Evolutionary conservation across 2,888 invertebrate species (phyloP), one percentile per base, ranked within the genome.

Genomic region (Melieria picta): DNA sequence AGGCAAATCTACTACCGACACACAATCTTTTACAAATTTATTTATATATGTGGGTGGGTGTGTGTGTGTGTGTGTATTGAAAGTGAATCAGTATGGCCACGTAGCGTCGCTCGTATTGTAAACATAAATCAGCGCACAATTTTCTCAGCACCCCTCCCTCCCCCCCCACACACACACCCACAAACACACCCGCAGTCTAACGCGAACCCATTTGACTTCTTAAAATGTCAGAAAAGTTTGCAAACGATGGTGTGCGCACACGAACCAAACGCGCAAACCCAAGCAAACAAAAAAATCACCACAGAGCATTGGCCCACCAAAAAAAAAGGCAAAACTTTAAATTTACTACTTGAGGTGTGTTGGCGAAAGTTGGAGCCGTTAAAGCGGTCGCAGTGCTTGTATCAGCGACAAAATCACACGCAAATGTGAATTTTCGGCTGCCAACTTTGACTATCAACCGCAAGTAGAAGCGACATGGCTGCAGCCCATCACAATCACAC

Each of bases 41-140:
- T 9, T 52, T 52, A 30, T 30, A 30, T 30, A 16, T 16, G 16
- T 16, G 16, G 16, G 1, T 0, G 16, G 0, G 16, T 16, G 16
- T 16, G 16, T 16, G 16, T 16, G 16, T 16, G 16, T 16, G 13
- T 52, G 52, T 52, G 52, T 52, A 1, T 48, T 48, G 1, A 13
- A n/a, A 7, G 30, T 30, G 30, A 3, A 3, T 30, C 30, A 30
- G 30, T 30, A 30, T 30, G 30, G 30, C 3, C 30, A 30, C 30
- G 30, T 30, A 1, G 3, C 30, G 30, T 1, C 30, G 30, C 1
- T 30, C 30, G 30, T 30, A 30, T 2, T 30, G 30, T 69, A 63
- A 63, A 61, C 69, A 69, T 69, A 69, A 69, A 69, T 69, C 69
- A 69, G 47, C 52, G 69, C 69, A 48, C 56, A 63, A 62, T 56